Evolutionary conservation across 2,888 invertebrate genomes (phyloP).

Genomic region (Drosophila anomalipes): DNA sequence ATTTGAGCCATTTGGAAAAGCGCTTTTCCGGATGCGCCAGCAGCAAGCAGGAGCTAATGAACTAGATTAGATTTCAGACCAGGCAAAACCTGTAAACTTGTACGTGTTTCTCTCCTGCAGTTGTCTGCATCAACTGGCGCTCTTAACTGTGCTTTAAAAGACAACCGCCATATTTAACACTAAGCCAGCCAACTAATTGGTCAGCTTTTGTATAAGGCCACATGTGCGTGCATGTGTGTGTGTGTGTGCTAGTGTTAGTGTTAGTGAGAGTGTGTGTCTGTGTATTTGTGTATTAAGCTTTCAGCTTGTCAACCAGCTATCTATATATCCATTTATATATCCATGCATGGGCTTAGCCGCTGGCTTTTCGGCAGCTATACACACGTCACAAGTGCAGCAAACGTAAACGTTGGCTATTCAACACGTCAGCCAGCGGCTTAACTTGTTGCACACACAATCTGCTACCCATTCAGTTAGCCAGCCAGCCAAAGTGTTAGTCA

Average conservation of each 20-base stretch:
- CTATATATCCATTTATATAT: constrained; percentile 38
- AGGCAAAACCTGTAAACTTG: constrained; percentile 12
- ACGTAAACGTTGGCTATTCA: constrained; percentile 64
- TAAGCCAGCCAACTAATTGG: constrained; percentile 56
- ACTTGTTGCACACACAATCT: constrained; percentile 62
- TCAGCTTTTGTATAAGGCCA: constrained; percentile 27
- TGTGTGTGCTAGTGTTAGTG: neutral
- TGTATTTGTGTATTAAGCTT: constrained; percentile 8
- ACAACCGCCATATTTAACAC: constrained; percentile 27
- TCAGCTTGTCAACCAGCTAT: constrained; percentile 32
- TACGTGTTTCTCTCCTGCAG: constrained; percentile 20
- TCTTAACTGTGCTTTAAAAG: constrained; percentile 46
- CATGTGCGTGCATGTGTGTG: constrained; percentile 6
- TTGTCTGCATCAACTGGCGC: constrained; percentile 12
- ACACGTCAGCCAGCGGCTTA: constrained; percentile 69
- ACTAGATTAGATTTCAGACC: constrained; percentile 57
- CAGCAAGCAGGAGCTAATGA: constrained; percentile 66
- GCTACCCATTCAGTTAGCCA: constrained; percentile 7
- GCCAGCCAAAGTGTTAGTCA: constrained; percentile 6
- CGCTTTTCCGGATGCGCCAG: constrained; percentile 38
- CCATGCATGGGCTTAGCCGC: constrained; percentile 34
- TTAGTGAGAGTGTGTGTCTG: neutral
- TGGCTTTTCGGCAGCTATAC: constrained; percentile 36
- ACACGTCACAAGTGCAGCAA: constrained; percentile 58
- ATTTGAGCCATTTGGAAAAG: constrained; percentile 33